Base-by-base conservation (phyloP, 1,140 invertebrate genomes). In the Eumeta japonica region DNA sequence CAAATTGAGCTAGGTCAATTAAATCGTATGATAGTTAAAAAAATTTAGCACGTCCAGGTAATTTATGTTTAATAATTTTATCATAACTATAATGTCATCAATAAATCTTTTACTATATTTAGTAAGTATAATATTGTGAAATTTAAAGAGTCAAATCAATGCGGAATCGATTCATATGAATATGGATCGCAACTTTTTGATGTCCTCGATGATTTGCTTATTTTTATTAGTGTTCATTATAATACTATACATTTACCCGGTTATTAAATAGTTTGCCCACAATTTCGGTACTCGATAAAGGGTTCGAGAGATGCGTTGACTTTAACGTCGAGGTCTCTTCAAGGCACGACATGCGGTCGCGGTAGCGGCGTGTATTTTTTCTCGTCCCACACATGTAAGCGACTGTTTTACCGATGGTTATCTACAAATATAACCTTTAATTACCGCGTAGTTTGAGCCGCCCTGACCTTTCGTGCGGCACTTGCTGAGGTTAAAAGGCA, bases 351-450 rank as follows among this genome's bases (percentile, higher is more conserved):
- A n/a, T n/a, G 67, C 62, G 64, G 60, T 40, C 45, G 28, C 40
- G 35, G 39, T 52, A 54, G 54, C 54, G 48, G 50, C 40, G 56
- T 51, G 58, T 66, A 58, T 55, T 54, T 45, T 39, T 62, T 68
- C 65, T 71, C 64, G 55, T 56, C 61, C 57, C 57, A 55, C 44
- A 36, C 61, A 55, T 46, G 62, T 59, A 62, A 54, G 65, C 64
- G 66, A 64, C 63, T 62, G 59, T 63, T 72, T 67, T 60, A 64
- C 63, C 57, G 67, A 72, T 72, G 60, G 60, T 64, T 72, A 72
- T 72, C 67, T 53, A 55, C 60, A 67, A 67, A 73, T 68, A 70
- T 68, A 73, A 73, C 65, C 64, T 73, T 73, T 73, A 73, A 73
- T 73, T 73, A 70, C 61, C 48, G 59, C 61, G 59, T 62, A 66